A percentile compares a stretch with the other conserved stretches of the same genome.
phyloP scores from a whole-genome alignment of 2,888 invertebrate species.

The Polymixis flavicincta region DNA sequence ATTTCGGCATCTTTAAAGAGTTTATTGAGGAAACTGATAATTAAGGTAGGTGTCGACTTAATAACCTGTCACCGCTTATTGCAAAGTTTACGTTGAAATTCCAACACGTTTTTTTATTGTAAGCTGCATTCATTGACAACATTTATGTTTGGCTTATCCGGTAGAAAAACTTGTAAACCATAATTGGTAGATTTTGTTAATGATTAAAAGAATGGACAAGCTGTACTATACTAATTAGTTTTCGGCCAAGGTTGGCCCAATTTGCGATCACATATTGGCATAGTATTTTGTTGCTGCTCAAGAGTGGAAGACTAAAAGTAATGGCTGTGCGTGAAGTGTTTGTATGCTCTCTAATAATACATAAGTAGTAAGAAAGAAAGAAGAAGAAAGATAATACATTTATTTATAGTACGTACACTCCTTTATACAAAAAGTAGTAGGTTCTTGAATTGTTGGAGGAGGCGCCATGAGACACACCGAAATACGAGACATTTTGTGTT shows the following conservation, averaged over 20 bases:
- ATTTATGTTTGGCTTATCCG: slow-evolving; percentile 28
- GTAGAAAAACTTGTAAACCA: slow-evolving; percentile 4
- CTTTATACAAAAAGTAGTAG: not conserved
- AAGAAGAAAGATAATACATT: too few species aligned
- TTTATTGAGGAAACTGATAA: slow-evolving; percentile 47
- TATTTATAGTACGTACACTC: too few species aligned
- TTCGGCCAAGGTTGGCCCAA: slow-evolving; percentile 3
- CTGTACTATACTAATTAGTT: slow-evolving; percentile 1
- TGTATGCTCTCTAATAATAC: not conserved
- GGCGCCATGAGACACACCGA: too few species aligned
- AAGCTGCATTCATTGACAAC: slow-evolving; percentile 35
- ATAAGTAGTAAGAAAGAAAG: too few species aligned
- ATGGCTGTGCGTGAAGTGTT: slow-evolving; percentile 6
- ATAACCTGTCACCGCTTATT: slow-evolving; percentile 51
- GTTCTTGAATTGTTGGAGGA: not conserved
- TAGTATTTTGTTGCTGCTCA: not conserved
- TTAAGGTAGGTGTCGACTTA: slow-evolving; percentile 46
- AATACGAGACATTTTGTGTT: too few species aligned
- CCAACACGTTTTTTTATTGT: slow-evolving; percentile 49
- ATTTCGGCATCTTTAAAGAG: slow-evolving; percentile 44
- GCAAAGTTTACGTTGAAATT: slow-evolving; percentile 43
- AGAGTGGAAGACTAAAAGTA: not conserved
- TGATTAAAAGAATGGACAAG: not conserved
- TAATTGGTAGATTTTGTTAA: not conserved
- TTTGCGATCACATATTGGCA: slow-evolving; percentile 7